A percentile compares a stretch with the other conserved stretches of the same genome.
phyloP scores from a whole-genome alignment of 2,113 vertebrate species.

The Tyrannus savana region DNA sequence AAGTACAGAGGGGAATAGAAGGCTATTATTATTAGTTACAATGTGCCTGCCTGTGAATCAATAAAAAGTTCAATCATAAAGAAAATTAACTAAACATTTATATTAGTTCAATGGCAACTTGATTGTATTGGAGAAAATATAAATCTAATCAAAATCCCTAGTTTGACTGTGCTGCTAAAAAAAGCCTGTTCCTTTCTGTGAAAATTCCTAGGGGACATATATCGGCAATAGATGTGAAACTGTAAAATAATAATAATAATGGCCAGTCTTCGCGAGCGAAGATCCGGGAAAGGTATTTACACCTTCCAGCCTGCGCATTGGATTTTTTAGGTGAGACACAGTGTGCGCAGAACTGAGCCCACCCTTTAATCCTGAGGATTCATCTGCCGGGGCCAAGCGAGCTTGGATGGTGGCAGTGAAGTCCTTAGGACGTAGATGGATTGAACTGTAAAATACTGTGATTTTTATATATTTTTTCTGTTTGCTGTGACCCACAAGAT shows the following conservation, averaged over 20 bases:
- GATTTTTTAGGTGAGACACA: too few species aligned
- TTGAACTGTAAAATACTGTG: neutral
- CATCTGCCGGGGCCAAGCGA: too few species aligned
- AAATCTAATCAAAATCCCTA: neutral
- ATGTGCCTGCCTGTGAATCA: neutral
- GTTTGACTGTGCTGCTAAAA: neutral
- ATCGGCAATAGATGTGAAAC: neutral
- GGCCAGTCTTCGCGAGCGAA: too few species aligned
- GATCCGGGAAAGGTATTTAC: too few species aligned
- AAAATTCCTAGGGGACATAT: neutral
- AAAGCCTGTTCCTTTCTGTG: neutral
- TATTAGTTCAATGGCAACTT: neutral
- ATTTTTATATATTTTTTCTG: neutral
- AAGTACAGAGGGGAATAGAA: neutral
- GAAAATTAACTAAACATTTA: neutral
- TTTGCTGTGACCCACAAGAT: neutral
- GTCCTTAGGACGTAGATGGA: too few species aligned
- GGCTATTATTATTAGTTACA: neutral
- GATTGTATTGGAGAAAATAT: neutral
- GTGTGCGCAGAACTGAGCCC: too few species aligned
- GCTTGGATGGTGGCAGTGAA: too few species aligned
- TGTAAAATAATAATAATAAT: too few species aligned
- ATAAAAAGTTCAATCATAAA: neutral
- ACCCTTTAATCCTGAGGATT: too few species aligned
- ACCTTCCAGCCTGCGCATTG: too few species aligned